Conservation (phyloP, 92 coral and sea anemone genomes). For the Scolanthus callimorphus region DNA sequence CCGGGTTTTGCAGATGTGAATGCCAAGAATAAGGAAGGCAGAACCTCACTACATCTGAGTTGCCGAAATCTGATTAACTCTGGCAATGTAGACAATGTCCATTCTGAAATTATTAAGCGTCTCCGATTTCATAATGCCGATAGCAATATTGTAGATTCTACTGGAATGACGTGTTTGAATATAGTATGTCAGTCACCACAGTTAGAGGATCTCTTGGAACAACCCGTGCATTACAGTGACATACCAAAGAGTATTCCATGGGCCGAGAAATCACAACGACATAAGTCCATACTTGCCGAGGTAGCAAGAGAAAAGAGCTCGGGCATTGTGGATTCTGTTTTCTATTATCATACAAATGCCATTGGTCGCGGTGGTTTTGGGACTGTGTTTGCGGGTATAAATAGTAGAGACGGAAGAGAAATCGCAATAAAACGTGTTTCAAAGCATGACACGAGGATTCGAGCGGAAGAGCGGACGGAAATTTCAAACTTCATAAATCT, state of each 20-base stretch:
- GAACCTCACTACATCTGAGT: slow-evolving; percentile 10
- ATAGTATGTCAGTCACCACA: slow-evolving; percentile 2
- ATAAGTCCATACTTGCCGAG: not conserved
- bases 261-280: slow-evolving; percentile 1
- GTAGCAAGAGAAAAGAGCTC: slow-evolving; percentile 37
- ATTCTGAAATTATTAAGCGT: not conserved
- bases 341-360: slow-evolving; percentile 23
- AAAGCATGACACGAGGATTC: slow-evolving; percentile 19
- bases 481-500: slow-evolving; percentile 22
- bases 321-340: slow-evolving; percentile 4
- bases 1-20: not conserved
- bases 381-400: slow-evolving; percentile 36
- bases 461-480: slow-evolving; percentile 42
- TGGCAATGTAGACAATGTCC: not conserved
- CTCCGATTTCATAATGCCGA: slow-evolving; percentile 4
- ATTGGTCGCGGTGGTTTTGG: slow-evolving; percentile 46
- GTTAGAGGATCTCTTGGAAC: slow-evolving; percentile 4
- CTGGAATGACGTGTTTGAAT: slow-evolving; percentile 5
- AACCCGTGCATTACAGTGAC: not conserved
- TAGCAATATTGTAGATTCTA: not conserved
- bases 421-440: slow-evolving; percentile 43
- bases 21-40: slow-evolving; percentile 4
- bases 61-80: not conserved
- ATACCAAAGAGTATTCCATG: slow-evolving; percentile 9
- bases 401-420: slow-evolving; percentile 46